A percentile compares a stretch with the other conserved stretches of the same genome.
These are phyloP conservation scores for Drosophila bipectinata DNA, from an alignment of 1,140 invertebrate species.

Conservation along the genomic window DNA sequence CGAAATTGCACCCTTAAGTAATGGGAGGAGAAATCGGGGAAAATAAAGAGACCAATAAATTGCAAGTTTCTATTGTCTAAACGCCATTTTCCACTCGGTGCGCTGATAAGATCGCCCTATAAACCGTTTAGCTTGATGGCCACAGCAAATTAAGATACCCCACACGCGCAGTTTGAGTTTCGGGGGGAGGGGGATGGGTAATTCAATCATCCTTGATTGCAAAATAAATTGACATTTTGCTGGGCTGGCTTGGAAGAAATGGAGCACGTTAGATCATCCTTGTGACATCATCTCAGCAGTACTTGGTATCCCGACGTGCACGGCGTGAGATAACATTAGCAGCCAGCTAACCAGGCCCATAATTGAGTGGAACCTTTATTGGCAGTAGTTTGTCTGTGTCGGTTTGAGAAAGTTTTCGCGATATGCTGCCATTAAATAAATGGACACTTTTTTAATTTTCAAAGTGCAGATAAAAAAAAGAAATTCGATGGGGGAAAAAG, in stretches of 20 bases:
- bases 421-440: conserved; percentile 38
- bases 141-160: conserved; percentile 42
- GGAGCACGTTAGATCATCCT: conserved; percentile 71
- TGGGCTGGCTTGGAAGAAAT: conserved; percentile 29
- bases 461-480: conserved; percentile 26
- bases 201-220: conserved; percentile 54
- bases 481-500: conserved; percentile 7
- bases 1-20: not conserved
- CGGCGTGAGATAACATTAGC: conserved; percentile 55
- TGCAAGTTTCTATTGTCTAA: conserved; percentile 22
- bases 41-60: conserved; percentile 19
- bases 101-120: conserved; percentile 47
- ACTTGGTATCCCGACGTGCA: conserved; percentile 50
- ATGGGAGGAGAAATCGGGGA: not conserved
- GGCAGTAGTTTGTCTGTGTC: conserved; percentile 12
- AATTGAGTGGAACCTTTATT: conserved; percentile 40
- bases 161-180: conserved; percentile 16
- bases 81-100: conserved; percentile 36
- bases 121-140: conserved; percentile 58
- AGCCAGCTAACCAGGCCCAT: conserved; percentile 18
- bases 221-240: conserved; percentile 58
- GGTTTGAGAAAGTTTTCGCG: conserved; percentile 13
- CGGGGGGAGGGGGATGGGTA: conserved; percentile 11
- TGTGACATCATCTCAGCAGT: conserved; percentile 63
- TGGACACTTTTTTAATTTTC: conserved; percentile 54